Percentiles rank a stretch among this genome's conserved stretches.
Conservation (phyloP, 53 echinoderm and acorn worm genomes). For the Antedon mediterranea region DNA sequence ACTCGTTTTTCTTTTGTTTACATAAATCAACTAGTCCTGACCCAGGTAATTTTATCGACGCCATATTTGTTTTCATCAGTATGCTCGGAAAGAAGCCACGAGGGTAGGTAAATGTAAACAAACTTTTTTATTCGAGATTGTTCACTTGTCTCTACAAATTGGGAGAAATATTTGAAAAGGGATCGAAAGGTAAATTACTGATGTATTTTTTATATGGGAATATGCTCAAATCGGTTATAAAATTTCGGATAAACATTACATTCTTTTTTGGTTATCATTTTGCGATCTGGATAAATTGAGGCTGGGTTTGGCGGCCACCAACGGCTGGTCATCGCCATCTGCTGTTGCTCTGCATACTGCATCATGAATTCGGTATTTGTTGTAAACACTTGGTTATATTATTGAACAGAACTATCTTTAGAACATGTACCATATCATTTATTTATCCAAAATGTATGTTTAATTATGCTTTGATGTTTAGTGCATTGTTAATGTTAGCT, state of each 20-base stretch:
- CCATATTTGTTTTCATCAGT: slow-evolving; percentile 1
- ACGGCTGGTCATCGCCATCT: neutral
- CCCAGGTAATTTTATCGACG: neutral
- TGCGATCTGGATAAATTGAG: neutral
- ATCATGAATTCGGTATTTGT: neutral
- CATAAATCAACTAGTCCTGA: neutral
- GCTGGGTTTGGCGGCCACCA: neutral
- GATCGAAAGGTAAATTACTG: neutral
- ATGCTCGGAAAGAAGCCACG: neutral
- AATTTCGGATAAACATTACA: neutral
- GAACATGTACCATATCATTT: no score
- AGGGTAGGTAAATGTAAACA: neutral
- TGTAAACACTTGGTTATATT: neutral
- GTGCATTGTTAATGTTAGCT: no score
- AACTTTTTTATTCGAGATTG: neutral
- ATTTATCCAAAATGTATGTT: no score
- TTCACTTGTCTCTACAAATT: neutral
- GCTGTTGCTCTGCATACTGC: no score
- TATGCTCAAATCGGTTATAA: neutral
- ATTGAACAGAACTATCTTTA: no score
- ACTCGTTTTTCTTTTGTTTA: neutral
- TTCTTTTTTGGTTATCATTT: neutral
- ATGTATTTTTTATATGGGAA: neutral
- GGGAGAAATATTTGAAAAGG: neutral
- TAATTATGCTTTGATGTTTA: no score